These are phyloP conservation scores for Pinna nobilis DNA, from an alignment of 1,140 invertebrate species.

Conservation along the genomic window DNA sequence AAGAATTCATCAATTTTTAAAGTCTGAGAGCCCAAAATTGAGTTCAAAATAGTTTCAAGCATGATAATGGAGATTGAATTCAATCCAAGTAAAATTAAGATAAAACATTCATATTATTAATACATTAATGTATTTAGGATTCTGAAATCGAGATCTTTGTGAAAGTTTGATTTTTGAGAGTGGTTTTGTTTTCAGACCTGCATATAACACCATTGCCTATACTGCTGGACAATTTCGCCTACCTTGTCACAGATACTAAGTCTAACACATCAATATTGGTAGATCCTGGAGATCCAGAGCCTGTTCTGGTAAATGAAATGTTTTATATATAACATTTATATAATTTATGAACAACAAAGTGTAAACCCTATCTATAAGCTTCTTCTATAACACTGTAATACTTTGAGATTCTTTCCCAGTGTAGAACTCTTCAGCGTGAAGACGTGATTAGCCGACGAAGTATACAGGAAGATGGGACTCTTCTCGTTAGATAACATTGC, in stretches of 20 bases:
- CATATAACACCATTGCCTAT: conserved; percentile 63
- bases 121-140: background rate
- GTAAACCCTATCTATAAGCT: too few species aligned
- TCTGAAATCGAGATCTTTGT: too few species aligned
- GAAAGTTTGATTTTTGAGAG: background rate
- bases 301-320: conserved; percentile 52
- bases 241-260: conserved; percentile 58
- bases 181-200: conserved; percentile 52
- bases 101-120: background rate
- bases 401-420: too few species aligned
- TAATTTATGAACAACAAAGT: too few species aligned
- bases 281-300: conserved; percentile 65
- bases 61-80: background rate
- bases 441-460: too few species aligned
- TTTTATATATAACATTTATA: too few species aligned
- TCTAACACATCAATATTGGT: conserved; percentile 55
- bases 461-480: too few species aligned
- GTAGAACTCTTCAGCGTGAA: too few species aligned
- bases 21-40: too few species aligned
- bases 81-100: background rate
- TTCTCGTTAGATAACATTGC: too few species aligned
- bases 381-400: too few species aligned
- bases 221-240: conserved; percentile 65
- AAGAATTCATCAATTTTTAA: too few species aligned
- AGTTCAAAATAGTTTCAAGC: background rate